Evolutionary conservation across 1,140 invertebrate genomes (phyloP).

Genomic region (Sipha flava): DNA sequence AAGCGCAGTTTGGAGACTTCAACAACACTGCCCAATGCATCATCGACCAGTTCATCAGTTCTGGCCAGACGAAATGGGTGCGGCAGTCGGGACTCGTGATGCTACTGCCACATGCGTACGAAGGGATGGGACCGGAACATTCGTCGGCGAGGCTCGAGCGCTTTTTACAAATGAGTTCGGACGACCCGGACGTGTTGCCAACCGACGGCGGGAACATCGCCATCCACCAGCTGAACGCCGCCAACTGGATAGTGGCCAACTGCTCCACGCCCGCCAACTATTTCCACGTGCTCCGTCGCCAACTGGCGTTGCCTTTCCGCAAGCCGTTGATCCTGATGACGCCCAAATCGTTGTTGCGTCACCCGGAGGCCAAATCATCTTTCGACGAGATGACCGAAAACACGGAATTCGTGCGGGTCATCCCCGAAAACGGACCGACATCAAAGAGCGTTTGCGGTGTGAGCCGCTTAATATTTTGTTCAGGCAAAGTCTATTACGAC

Average conservation of each 20-base stretch:
- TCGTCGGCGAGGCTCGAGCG: constrained; percentile 86
- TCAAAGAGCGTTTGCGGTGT: too few species aligned
- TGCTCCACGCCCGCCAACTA: constrained; percentile 95
- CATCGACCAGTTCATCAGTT: constrained; percentile 83
- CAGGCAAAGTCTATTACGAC: constrained; percentile 96
- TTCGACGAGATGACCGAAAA: constrained; percentile 57
- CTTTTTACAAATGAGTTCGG: constrained; percentile 83
- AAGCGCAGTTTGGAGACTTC: constrained; percentile 96
- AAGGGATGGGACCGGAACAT: constrained; percentile 85
- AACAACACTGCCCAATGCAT: constrained; percentile 95
- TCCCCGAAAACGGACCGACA: too few species aligned
- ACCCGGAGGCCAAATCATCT: constrained; percentile 64
- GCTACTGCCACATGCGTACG: constrained; percentile 90
- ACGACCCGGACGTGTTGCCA: too few species aligned
- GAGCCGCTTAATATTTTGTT: constrained; percentile 83
- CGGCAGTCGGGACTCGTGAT: constrained; percentile 80
- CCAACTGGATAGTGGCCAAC: too few species aligned
- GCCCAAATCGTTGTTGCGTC: constrained; percentile 79
- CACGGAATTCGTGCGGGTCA: too few species aligned
- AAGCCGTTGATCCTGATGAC: constrained; percentile 83
- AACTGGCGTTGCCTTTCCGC: constrained; percentile 81
- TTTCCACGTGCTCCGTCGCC: constrained; percentile 88
- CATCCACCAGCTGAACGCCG: too few species aligned
- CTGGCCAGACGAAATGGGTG: constrained; percentile 95
- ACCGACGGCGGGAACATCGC: too few species aligned